These are phyloP conservation scores for Punctoribates punctum DNA, from an alignment of 2,888 invertebrate species.

Conservation along the genomic window DNA sequence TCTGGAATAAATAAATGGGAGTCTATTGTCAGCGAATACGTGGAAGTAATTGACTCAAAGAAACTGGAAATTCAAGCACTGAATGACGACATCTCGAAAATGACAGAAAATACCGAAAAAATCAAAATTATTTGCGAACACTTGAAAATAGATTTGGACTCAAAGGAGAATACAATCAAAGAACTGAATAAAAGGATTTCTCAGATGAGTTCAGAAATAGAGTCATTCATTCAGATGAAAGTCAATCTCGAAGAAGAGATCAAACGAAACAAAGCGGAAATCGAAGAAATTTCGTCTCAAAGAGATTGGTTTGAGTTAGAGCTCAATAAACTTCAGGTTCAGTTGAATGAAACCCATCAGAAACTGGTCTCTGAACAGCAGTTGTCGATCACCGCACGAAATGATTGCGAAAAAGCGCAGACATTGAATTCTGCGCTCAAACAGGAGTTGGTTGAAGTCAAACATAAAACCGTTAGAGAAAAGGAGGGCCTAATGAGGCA, in stretches of 20 bases:
- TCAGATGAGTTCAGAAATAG: conserved; percentile 56
- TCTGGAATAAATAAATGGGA: conserved; percentile 51
- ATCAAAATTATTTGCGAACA: conserved; percentile 53
- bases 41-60: conserved; percentile 53
- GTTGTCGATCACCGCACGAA: conserved; percentile 50
- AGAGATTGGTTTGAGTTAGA: conserved; percentile 57
- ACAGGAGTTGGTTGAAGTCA: conserved; percentile 53
- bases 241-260: conserved; percentile 54
- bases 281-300: conserved; percentile 53
- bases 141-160: conserved; percentile 52
- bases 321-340: conserved; percentile 54
- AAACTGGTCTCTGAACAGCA: conserved; percentile 53
- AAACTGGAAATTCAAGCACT: conserved; percentile 52
- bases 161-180: conserved; percentile 52
- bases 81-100: conserved; percentile 53
- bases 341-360: conserved; percentile 53
- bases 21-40: conserved; percentile 52
- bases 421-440: conserved; percentile 53
- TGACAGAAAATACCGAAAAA: conserved; percentile 52
- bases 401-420: conserved; percentile 53
- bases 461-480: conserved; percentile 55
- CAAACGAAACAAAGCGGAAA: conserved; percentile 53
- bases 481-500: conserved; percentile 56
- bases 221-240: conserved; percentile 54
- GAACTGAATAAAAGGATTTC: conserved; percentile 56